Percentiles rank a stretch among this genome's conserved stretches.
These are phyloP conservation scores for Montipora sp. DNA, from an alignment of 64 coral and sea anemone species.

Conservation along the genomic window DNA sequence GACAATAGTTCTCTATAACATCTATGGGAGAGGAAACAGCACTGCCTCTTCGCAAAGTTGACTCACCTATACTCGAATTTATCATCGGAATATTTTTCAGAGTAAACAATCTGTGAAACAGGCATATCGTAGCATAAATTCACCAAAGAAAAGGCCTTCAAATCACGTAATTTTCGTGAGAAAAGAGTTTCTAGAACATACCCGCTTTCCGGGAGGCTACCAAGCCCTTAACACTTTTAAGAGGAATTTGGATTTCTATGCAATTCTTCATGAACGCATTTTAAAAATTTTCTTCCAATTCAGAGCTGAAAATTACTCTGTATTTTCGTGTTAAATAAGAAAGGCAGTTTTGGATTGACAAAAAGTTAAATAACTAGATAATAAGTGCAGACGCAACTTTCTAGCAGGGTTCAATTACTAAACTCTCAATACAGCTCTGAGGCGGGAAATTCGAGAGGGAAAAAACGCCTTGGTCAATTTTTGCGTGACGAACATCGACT, in stretches of 20 bases:
- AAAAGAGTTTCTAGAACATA: background rate
- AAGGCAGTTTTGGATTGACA: no score
- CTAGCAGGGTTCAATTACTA: background rate
- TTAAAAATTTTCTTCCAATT: background rate
- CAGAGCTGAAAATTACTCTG: background rate
- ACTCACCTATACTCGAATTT: slow-evolving; percentile 80
- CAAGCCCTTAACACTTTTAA: background rate
- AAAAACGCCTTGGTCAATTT: background rate
- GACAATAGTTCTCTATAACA: no score
- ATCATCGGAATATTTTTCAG: slow-evolving; percentile 82
- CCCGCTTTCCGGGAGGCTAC: background rate
- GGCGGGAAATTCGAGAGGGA: slow-evolving; percentile 42
- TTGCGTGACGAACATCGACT: background rate
- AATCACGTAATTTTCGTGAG: background rate
- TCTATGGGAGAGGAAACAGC: background rate
- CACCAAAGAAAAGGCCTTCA: background rate
- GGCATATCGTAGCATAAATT: slow-evolving; percentile 14
- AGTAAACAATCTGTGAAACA: slow-evolving; percentile 74
- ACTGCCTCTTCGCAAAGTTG: background rate
- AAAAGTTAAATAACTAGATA: background rate
- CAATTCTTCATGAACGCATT: background rate
- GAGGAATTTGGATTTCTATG: background rate
- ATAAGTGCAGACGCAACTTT: no score
- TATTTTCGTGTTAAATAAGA: no score
- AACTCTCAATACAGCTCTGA: background rate